A percentile compares a stretch with the other conserved stretches of the same genome.
These are phyloP conservation scores for Intellagama lesueurii DNA, from an alignment of 2,797 vertebrate species.

Conservation along the genomic window DNA sequence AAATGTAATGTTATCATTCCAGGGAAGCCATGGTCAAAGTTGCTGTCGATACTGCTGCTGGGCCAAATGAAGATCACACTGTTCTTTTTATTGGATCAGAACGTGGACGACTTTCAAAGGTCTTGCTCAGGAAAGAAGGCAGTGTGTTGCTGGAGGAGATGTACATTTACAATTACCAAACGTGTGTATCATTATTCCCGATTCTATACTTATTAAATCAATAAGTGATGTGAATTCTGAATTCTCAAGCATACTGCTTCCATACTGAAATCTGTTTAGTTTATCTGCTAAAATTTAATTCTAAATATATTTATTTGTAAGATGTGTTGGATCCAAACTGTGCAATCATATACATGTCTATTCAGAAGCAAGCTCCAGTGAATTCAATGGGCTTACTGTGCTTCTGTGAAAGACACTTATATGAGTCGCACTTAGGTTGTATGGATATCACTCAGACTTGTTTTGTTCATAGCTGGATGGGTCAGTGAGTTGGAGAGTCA, in stretches of 20 bases:
- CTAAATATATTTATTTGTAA: not conserved
- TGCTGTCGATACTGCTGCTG: conserved; percentile 90
- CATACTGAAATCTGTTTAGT: conserved; percentile 46
- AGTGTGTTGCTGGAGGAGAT: conserved; percentile 96
- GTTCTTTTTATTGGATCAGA: conserved; percentile 96
- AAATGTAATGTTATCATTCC: conserved; percentile 62
- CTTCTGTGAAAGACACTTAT: not conserved
- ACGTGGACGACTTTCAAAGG: conserved; percentile 94
- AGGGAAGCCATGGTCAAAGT: conserved; percentile 96
- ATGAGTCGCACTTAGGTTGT: not conserved
- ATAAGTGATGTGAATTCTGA: conserved; percentile 49
- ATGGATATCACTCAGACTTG: not conserved
- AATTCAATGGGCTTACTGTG: not conserved
- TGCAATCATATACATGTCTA: not conserved
- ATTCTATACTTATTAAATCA: conserved; percentile 26
- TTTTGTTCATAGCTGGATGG: not conserved
- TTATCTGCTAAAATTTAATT: conserved; percentile 37
- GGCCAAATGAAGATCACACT: conserved; percentile 90
- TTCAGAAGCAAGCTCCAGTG: not conserved
- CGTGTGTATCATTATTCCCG: conserved; percentile 81
- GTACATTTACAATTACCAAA: conserved; percentile 93
- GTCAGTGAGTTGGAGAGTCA: no score
- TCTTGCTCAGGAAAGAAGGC: conserved; percentile 90
- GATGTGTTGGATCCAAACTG: not conserved
- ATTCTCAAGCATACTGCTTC: not conserved